Evolutionary conservation across 2,113 vertebrate species (phyloP).

Genomic region (Aythya baeri): DNA sequence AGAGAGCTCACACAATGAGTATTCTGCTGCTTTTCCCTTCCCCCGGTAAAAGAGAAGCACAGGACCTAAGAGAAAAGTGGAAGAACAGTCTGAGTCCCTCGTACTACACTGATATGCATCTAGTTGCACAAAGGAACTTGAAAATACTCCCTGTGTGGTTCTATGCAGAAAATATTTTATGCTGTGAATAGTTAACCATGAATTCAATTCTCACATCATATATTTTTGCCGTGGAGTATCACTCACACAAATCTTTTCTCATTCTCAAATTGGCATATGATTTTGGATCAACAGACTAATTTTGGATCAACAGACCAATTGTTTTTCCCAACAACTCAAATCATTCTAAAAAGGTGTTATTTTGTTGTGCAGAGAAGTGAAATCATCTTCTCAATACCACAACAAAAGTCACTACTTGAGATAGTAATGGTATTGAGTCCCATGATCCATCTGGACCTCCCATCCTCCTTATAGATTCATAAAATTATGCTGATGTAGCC

Average conservation of each 20-base stretch:
- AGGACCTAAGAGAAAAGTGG: not conserved
- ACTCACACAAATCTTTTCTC: not conserved
- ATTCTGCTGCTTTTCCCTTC: not conserved
- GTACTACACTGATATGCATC: not conserved
- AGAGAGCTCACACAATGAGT: not conserved
- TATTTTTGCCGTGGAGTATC: not conserved
- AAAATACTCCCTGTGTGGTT: not conserved
- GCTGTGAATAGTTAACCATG: not conserved
- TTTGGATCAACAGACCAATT: not conserved
- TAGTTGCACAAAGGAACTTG: not conserved
- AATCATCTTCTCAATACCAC: not conserved
- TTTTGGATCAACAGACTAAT: not conserved
- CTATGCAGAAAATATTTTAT: not conserved
- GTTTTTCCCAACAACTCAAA: not conserved
- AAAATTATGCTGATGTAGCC: not conserved
- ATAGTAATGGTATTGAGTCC: not conserved
- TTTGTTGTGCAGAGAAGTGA: not conserved
- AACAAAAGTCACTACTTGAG: not conserved
- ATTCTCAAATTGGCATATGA: not conserved
- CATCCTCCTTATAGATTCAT: not conserved
- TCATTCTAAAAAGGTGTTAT: not conserved
- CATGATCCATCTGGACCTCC: not conserved
- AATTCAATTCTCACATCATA: not conserved
- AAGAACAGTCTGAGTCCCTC: not conserved
- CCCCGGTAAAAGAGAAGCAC: not conserved